Evolutionary conservation across 1,140 invertebrate genomes (phyloP).

Genomic region (Lepidurus couesii): DNA sequence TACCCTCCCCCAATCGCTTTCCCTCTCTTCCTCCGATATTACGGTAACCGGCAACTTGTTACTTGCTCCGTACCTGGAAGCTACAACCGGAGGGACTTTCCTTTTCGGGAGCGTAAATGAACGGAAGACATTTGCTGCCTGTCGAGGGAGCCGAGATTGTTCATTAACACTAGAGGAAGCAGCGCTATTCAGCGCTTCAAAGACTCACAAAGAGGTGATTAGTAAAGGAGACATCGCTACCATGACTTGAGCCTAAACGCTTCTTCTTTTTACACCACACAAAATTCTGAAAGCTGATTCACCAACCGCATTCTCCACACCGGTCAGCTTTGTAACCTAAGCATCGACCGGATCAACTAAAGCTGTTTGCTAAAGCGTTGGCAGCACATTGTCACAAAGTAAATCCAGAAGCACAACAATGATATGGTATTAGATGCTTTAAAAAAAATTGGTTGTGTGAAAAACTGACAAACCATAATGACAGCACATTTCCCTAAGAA

Average conservation of each 20-base stretch:
- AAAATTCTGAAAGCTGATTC: neutral
- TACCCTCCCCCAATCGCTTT: neutral
- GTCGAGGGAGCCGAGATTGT: neutral
- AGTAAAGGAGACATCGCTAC: conserved; percentile 18
- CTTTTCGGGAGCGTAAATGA: neutral
- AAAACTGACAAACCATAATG: neutral
- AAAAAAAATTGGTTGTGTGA: too few species aligned
- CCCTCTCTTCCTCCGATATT: neutral
- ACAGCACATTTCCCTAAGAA: neutral
- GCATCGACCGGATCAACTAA: neutral
- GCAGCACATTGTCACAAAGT: neutral
- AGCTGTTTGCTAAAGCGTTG: neutral
- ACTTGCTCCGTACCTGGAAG: conserved; percentile 8
- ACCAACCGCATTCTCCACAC: neutral
- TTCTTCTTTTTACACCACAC: neutral
- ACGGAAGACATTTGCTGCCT: conserved; percentile 7
- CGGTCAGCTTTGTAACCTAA: neutral
- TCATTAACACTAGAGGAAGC: conserved; percentile 1
- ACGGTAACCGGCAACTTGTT: conserved; percentile 20
- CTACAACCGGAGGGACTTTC: neutral
- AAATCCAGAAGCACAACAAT: neutral
- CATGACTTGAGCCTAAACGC: neutral
- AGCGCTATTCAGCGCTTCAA: conserved; percentile 11
- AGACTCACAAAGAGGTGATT: conserved; percentile 19
- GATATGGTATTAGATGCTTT: neutral